Evolutionary conservation across 2,113 vertebrate genomes (phyloP), one percentile per base, ranked within the genome.

Genomic region (Clinocottus analis): DNA sequence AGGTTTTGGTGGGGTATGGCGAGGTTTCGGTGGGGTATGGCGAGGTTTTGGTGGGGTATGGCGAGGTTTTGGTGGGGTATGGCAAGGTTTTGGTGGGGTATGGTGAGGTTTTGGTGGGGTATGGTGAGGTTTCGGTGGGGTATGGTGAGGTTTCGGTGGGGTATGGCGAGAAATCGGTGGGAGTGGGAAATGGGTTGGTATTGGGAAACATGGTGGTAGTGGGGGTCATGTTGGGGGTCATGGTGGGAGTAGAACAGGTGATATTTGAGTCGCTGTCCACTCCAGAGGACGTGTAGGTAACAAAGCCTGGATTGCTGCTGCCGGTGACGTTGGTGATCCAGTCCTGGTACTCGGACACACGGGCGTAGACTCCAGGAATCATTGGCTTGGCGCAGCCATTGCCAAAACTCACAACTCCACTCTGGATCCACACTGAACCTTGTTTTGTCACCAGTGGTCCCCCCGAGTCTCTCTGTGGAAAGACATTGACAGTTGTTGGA

Each of bases 381-480:
- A 91, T 88, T n/a, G 94, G 92, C 49, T 80, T 73, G 21, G 87
- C 95, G 76, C 96, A 96, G 62, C 95, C 91, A 0, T 88, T 19
- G 72, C 96, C 96, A 92, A 94, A 97, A 87, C 95, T 97, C 65
- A 97, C 96, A 65, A 96, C 82, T 64, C 96, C 96, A 72, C 85
- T 90, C 75, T 96, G 96, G 77, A 96, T 89, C 96, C 96, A 97
- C 2, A 56, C 80, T 53, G 0, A 0, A 5, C 83, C 87, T 33
- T 94, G 82, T 79, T 84, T 90, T 76, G 79, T 84, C 85, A 96
- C 93, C 75, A 97, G 21, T 5, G 96, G 94, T 0, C 79, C 83
- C 0, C 91, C 91, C 0, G 86, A 90, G 56, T 91, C 89, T 29
- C 86, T 88, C 91, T 92, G 75, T 33, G 33, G n/a, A 41, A 64